These are phyloP conservation scores for Synergus japonicus DNA, from an alignment of 2,888 invertebrate genomes.

Conservation along the genomic window DNA sequence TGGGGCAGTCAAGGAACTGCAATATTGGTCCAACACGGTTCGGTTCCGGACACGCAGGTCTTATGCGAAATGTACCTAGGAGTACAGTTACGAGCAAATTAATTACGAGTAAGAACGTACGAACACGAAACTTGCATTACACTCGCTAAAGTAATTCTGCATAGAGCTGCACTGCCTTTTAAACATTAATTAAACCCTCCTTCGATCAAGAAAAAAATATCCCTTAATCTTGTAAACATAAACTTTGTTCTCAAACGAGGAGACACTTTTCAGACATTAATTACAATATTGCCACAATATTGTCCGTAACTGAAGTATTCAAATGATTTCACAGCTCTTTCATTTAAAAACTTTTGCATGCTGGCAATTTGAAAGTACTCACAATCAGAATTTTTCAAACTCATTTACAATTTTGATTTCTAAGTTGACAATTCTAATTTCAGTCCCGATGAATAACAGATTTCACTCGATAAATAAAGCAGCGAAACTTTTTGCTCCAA, in stretches of 20 bases:
- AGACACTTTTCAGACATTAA: no score
- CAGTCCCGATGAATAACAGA: slow-evolving; percentile 22
- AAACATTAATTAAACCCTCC: slow-evolving; percentile 4
- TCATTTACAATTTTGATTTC: not conserved
- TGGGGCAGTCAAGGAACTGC: slow-evolving; percentile 13
- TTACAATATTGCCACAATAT: no score
- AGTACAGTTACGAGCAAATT: slow-evolving; percentile 53
- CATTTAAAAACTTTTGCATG: not conserved
- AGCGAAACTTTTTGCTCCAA: not conserved
- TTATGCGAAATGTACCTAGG: slow-evolving; percentile 22
- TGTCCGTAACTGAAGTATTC: no score
- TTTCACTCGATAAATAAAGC: slow-evolving; percentile 21
- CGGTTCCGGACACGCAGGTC: slow-evolving; percentile 17
- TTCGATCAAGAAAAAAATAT: not conserved
- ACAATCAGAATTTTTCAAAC: not conserved
- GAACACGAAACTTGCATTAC: slow-evolving; percentile 63
- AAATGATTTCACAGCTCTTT: no score
- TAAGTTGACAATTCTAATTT: not conserved
- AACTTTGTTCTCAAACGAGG: no score
- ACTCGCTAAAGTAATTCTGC: slow-evolving; percentile 38
- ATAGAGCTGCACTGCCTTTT: slow-evolving; percentile 10
- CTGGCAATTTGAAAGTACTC: slow-evolving; percentile 25
- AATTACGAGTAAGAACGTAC: slow-evolving; percentile 62
- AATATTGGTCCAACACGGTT: slow-evolving; percentile 43
- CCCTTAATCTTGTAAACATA: not conserved